Evolutionary conservation across 2,888 invertebrate genomes (phyloP), one percentile per base, ranked within the genome.

Genomic region (Tetrapedia diversipes): DNA sequence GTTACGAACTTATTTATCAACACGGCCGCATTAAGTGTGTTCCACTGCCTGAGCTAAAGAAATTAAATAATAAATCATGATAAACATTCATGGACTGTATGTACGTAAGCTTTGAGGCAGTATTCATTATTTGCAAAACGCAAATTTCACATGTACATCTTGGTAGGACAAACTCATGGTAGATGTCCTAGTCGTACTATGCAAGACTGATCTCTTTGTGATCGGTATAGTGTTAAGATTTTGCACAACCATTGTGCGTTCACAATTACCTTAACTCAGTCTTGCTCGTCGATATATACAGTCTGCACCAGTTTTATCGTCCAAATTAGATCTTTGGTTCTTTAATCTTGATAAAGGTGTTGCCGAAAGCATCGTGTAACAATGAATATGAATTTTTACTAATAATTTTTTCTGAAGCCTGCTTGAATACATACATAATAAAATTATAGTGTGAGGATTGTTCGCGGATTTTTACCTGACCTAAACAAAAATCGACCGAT

Each of bases 391-490:
- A 49, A 53, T 47, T 61, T 54, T 65, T 66, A 56, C 65, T 66
- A 66, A 63, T 34, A 32, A 78, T 32, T 61, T 80, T 77, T 72
- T 66, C 53, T 45, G 57, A 45, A 57, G 32, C 43, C 54, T 64
- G 60, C 60, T 74, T 56, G 70, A 61, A 27, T 54, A 57, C 47
- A 67, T 71, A 64, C 64, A 69, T 27, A 39, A 56, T 39, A 49
- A 76, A 71, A 54, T 75, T 29, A 24, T 24, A 11, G 24, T 8
- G 59, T 27, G 49, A 43, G 10, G 45, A 24, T 53, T 53, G 63
- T 69, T 56, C 67, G 60, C 60, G 63, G 19, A 72, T 83, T 83
- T 83, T 81, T 83, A 83, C 69, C 54, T 83, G 74, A 83, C 64
- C 81, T 79, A 34, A 22, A 60, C 8, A 41, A 51, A 63, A 51